Conservation (phyloP, 2,113 vertebrate genomes). For the Rhea americana region DNA sequence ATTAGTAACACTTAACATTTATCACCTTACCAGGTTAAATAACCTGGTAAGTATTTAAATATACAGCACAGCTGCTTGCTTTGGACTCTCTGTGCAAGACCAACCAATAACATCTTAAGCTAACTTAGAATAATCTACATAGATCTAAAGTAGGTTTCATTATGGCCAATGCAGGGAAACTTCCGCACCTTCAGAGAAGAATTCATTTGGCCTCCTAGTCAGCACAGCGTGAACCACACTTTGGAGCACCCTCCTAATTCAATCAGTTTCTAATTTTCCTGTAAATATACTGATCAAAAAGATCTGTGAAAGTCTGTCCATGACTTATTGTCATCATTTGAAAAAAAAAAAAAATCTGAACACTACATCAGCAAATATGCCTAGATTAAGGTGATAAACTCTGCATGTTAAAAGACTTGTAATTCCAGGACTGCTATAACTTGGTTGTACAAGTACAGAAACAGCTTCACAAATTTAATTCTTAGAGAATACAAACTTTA, state of each 20-base stretch:
- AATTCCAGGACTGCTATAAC: neutral
- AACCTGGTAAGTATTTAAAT: neutral
- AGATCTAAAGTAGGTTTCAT: neutral
- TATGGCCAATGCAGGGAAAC: neutral
- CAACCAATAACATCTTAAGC: neutral
- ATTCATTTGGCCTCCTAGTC: neutral
- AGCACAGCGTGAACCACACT: neutral
- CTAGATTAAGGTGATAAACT: neutral
- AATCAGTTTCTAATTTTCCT: neutral
- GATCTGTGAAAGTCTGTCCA: neutral
- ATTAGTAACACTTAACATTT: neutral
- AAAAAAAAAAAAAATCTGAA: neutral
- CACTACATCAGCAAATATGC: no score
- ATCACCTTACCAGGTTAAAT: neutral
- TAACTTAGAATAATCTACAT: neutral
- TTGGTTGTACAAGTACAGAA: neutral
- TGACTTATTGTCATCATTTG: neutral
- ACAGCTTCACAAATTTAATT: neutral
- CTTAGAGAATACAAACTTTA: neutral
- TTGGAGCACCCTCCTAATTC: neutral
- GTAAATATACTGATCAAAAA: neutral
- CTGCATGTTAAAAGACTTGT: no score
- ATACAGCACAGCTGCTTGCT: neutral
- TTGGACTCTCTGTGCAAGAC: neutral
- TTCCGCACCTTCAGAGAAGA: neutral